These are phyloP conservation scores for Malthinus seriepunctatus DNA, from an alignment of 2,888 invertebrate genomes.

Conservation along the genomic window DNA sequence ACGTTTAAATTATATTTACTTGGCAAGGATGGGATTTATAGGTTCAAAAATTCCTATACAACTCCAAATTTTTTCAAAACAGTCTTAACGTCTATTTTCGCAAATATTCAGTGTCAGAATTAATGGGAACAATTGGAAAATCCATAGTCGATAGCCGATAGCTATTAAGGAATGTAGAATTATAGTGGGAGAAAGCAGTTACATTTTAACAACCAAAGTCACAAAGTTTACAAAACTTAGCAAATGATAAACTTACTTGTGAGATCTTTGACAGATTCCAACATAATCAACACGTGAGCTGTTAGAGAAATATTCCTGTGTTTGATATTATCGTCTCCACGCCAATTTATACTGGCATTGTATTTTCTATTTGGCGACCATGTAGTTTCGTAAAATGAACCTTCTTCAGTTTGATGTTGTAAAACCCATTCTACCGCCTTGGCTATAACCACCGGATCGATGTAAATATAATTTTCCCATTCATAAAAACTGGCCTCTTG, in stretches of 20 bases:
- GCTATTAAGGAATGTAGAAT: no score
- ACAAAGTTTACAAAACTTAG: background rate
- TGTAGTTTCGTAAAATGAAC: slow-evolving; percentile 87
- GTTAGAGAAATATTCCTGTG: slow-evolving; percentile 87
- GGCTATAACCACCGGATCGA: slow-evolving; percentile 85
- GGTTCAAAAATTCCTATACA: no score
- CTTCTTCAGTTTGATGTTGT: slow-evolving; percentile 80
- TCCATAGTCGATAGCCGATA: no score
- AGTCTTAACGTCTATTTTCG: no score
- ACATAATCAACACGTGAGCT: slow-evolving; percentile 88
- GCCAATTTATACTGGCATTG: slow-evolving; percentile 70
- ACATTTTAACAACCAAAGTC: no score
- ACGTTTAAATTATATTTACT: no score
- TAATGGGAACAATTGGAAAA: no score
- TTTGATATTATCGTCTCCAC: slow-evolving; percentile 55
- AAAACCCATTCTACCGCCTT: slow-evolving; percentile 86
- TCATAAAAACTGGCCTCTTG: slow-evolving; percentile 94
- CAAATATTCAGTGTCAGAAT: no score
- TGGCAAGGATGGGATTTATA: no score
- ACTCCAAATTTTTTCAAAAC: no score
- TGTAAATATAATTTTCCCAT: slow-evolving; percentile 95
- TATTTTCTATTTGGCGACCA: slow-evolving; percentile 89
- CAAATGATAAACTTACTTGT: slow-evolving; percentile 45
- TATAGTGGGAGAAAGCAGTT: no score
- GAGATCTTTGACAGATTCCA: slow-evolving; percentile 83